Evolutionary conservation across 2,888 invertebrate species (phyloP), one percentile per base, ranked within the genome.

Genomic region (Craniophora ligustri): DNA sequence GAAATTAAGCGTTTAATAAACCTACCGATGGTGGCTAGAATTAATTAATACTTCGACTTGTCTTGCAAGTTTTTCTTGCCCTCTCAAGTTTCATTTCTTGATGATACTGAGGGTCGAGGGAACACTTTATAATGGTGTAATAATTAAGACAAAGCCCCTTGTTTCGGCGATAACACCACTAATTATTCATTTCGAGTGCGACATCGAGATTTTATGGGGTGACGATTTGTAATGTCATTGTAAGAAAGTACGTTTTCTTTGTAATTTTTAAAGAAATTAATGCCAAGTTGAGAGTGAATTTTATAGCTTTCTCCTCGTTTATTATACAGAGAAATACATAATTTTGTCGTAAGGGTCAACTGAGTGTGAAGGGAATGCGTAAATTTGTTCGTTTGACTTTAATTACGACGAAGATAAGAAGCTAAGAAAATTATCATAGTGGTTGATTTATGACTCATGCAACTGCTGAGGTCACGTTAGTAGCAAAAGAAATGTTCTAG

Each of bases 1-100:
- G 85, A 92, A 93, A 92, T 91, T 88, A 88, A 89, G 85, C 86
- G 85, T 86, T 88, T 92, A 86, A 90, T 88, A 88, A 88, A 88
- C 87, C 85, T 77, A 70, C 75, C 82, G 79, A 84, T 85, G 87
- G 81, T 82, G 81, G 81, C 80, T 79, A 72, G 84, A 88, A 89
- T 89, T 92, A 92, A 93, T 93, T 92, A 92, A 91, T 90, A 86
- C 85, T 85, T 81, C 76, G 54, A 78, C 87, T 86, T 87, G 86
- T 86, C 81, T 87, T 82, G 81, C 84, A 83, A 84, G 81, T 85
- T 88, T 86, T 85, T 85, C 82, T 79, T 84, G 69, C 88, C 87
- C 85, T 83, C 79, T 81, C 78, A 74, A 81, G 76, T 80, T 84
- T 86, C 81, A 87, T 85, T 84, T 80, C 76, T 59, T 74, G 77